Evolutionary conservation across 2,888 invertebrate species (phyloP), one percentile per base, ranked within the genome.

Genomic region (Rhagonycha fulva): DNA sequence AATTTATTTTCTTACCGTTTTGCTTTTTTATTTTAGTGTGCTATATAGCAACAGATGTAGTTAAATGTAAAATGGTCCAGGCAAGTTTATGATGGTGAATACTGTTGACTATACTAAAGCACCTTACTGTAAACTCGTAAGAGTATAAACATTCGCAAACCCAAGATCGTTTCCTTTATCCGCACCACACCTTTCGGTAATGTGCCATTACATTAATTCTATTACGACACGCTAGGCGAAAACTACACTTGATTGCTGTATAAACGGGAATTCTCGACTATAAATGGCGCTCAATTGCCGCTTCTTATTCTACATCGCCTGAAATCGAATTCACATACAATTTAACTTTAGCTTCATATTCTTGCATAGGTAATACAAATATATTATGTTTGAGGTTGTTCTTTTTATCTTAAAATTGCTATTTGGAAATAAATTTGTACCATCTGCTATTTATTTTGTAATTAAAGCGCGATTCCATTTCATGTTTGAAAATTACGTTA

Each of bases 181-280:
- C 83, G 76, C 81, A 81, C 82, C 82, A 82, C 83, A 82, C 80
- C 80, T 81, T 81, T 74, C 73, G 61, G 84, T 84, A 84, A 85
- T 84, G 84, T 83, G 81, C 85, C 83, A 85, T 86, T 84, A 84
- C 84, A 85, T 86, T 86, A 85, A 86, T 86, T 86, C 86, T 85
- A 85, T 85, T 84, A 85, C 84, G 83, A 84, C 83, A 83, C 83
- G 84, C 82, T 83, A 83, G 83, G 84, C 83, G 85, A 84, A 84
- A 86, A 85, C 83, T 85, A 84, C 85, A 83, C 84, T 85, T 84
- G 85, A 86, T 86, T 85, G 84, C 84, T 84, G 84, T 82, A 85
- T 85, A 85, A 85, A 84, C 84, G 84, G 81, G 83, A 84, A 83
- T 84, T 82, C 81, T 82, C 83, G 84, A 82, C 84, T 84, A 84